A percentile compares a stretch with the other conserved stretches of the same genome.
These are phyloP conservation scores for Sthenelais limicola DNA, from an alignment of 2,888 invertebrate genomes.

Conservation along the genomic window DNA sequence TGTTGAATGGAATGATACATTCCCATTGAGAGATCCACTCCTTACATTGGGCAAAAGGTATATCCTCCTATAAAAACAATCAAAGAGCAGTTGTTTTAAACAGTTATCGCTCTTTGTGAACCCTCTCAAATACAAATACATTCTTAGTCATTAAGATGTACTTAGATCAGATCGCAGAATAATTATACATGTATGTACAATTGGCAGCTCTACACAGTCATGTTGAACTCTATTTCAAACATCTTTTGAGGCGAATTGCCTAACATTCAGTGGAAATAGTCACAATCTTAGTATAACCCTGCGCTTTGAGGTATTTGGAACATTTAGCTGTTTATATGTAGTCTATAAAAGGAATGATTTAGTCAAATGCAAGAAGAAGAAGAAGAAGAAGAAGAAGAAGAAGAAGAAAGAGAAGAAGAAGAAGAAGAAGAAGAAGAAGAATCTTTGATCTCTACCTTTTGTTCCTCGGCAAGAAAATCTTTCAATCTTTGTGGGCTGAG, in stretches of 20 bases:
- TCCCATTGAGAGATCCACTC: constrained; percentile 45
- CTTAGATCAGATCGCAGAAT: no score
- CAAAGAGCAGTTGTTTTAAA: no score
- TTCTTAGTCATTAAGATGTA: no score
- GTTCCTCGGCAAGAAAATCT: constrained; percentile 44
- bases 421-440: not conserved
- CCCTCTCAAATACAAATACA: no score
- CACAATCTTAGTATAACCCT: not conserved
- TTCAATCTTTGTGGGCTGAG: constrained; percentile 41
- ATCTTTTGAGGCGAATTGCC: not conserved
- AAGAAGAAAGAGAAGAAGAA: not conserved
- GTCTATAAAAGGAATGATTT: not conserved
- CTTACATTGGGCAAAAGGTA: constrained; percentile 26
- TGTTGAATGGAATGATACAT: constrained; percentile 44
- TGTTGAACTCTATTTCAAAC: no score
- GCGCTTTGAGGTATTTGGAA: not conserved
- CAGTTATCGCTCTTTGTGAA: no score
- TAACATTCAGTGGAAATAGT: not conserved
- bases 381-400: not conserved
- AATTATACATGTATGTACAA: no score
- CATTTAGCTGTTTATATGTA: not conserved
- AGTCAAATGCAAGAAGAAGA: not conserved
- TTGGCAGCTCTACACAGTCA: no score
- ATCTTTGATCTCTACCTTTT: constrained; percentile 46
- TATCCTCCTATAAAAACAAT: constrained; percentile 44